Evolutionary conservation across 2,888 invertebrate species (phyloP).

Genomic region (Tanaodytes sp.): DNA sequence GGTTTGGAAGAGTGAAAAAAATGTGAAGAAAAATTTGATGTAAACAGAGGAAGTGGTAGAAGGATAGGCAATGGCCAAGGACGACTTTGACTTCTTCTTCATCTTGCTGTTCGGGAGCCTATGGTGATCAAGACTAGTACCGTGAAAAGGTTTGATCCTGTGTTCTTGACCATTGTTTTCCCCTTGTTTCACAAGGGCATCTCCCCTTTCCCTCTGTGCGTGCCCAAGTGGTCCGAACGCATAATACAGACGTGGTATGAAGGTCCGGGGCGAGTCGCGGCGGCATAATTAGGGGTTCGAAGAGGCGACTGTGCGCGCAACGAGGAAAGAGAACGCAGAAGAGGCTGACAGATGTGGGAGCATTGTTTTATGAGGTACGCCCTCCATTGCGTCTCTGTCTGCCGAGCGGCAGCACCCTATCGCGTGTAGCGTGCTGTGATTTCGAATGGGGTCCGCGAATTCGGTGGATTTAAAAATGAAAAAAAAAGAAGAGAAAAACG

Average conservation of each 20-base stretch:
- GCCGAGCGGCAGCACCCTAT: conserved; percentile 63
- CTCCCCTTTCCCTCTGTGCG: conserved; percentile 68
- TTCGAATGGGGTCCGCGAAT: conserved; percentile 69
- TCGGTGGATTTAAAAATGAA: too few relatives aligned
- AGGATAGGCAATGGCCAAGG: neutral
- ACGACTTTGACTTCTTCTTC: neutral
- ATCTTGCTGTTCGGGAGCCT: neutral
- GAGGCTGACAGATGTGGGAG: conserved; percentile 74
- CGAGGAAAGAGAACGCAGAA: conserved; percentile 67
- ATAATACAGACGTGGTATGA: conserved; percentile 69
- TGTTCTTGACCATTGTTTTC: conserved; percentile 68
- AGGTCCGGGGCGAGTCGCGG: conserved; percentile 63
- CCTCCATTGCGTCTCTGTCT: conserved; percentile 60
- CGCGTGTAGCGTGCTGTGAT: conserved; percentile 69
- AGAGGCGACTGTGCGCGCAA: conserved; percentile 65
- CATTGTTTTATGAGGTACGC: conserved; percentile 72
- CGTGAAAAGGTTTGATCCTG: conserved; percentile 62
- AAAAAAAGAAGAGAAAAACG: conserved; percentile 61
- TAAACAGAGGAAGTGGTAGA: neutral
- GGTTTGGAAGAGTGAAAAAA: too few relatives aligned
- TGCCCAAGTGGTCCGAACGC: conserved; percentile 72
- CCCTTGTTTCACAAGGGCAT: conserved; percentile 64
- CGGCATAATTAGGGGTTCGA: conserved; percentile 72
- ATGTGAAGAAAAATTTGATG: neutral
- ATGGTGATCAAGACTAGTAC: conserved; percentile 52